phyloP scores from a whole-genome alignment of 2,113 vertebrate genomes.

The Anseranas semipalmata region DNA sequence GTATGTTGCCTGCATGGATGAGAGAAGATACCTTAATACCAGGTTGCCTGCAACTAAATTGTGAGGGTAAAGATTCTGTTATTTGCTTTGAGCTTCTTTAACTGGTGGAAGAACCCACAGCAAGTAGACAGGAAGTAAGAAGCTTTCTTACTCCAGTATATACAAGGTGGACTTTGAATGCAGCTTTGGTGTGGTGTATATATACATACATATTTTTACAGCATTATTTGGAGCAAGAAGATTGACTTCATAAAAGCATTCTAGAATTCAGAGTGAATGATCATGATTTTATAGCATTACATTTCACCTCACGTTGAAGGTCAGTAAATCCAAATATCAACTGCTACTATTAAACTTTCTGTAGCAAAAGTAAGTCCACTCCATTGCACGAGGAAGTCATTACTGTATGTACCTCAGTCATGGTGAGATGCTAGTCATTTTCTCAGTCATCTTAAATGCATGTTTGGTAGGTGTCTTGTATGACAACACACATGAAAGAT shows the following conservation, averaged over 20 bases:
- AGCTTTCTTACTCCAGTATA: neutral
- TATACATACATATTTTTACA: neutral
- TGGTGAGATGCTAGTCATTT: neutral
- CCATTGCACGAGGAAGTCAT: neutral
- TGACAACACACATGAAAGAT: neutral
- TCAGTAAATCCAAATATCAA: neutral
- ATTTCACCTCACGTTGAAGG: neutral
- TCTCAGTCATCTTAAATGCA: neutral
- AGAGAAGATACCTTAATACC: neutral
- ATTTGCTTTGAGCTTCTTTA: neutral
- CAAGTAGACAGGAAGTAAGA: neutral
- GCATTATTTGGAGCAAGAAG: neutral
- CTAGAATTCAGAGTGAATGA: neutral
- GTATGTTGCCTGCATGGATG: neutral
- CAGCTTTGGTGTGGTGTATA: rapidly evolving
- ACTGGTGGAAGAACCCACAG: neutral
- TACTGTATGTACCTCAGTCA: neutral
- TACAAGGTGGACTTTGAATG: neutral
- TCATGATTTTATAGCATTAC: neutral
- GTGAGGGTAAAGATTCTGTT: neutral
- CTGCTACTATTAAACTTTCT: neutral
- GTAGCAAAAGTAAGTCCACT: neutral
- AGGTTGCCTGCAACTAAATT: neutral
- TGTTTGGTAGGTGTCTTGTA: neutral
- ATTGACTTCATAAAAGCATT: neutral